Base-by-base conservation (phyloP, 2,797 vertebrate species). In the Chromobotia macracanthus region DNA sequence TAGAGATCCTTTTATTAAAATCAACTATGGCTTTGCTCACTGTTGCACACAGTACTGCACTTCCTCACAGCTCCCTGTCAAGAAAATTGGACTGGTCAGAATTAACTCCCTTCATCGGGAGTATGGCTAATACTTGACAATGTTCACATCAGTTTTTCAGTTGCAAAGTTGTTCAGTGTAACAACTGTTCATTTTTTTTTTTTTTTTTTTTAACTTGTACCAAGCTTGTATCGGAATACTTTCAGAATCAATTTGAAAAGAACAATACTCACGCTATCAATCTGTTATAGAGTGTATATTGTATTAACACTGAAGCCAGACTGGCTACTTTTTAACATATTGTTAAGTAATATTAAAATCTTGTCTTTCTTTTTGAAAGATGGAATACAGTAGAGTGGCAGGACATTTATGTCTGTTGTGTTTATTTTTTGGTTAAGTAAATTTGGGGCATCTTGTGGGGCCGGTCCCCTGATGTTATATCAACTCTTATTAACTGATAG, bases 351-450 rank as follows among this genome's bases (percentile, higher is more conserved):
- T 98, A 99, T 98, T 98, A 97, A 99, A 90, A 98, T 97, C 96
- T 97, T 98, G 95, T 98, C 97, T 99, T 99, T 99, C 97, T 99
- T 99, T 99, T 98, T 97, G 97, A 99, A 99, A 99, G 97, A 99
- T 98, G 97, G 96, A 99, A 98, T 97, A 98, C 95, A 98, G 96
- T 97, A 97, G 96, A 95, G 96, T 95, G 95, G 94, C 95, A 96
- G 94, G 92, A 95, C 3, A 63, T 64, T 70, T 82, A 92, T 94
- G 91, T 87, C 84, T 90, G 86, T 91, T 92, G 91, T 93, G 89
- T 92, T 88, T 81, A 82, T 90, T 84, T 86, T 90, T 82, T 91
- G 63, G 31, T n/a, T 70, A 19, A 25, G 18, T 16, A 31, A 63
- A 31, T 77, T 64, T 80, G 61, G 21, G 71, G 21, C 21, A 46